Conservation (phyloP, 2,113 vertebrate species). For the Vimba vimba region DNA sequence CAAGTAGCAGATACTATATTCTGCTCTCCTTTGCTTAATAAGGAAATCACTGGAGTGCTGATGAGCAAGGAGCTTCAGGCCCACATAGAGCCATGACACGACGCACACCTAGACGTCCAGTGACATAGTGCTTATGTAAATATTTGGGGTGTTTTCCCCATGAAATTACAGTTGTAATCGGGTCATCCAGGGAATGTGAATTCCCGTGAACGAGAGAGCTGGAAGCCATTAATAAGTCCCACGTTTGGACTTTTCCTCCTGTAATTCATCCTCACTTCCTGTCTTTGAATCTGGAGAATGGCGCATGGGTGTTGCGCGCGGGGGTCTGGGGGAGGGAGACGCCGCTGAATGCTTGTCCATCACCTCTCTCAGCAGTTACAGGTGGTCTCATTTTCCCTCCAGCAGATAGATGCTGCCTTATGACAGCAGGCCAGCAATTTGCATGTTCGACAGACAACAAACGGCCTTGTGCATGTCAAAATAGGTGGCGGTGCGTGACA, state of each 20-base stretch:
- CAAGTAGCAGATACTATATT: neutral
- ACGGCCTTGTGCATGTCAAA: slow-evolving; percentile 99
- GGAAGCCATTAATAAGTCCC: slow-evolving; percentile 94
- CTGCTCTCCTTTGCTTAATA: neutral
- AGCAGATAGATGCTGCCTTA: slow-evolving; percentile 91
- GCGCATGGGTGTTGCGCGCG: slow-evolving; percentile 48
- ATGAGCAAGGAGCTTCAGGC: neutral
- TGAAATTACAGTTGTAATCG: neutral
- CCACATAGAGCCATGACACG: neutral
- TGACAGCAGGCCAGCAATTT: slow-evolving; percentile 99
- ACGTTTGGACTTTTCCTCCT: slow-evolving; percentile 79
- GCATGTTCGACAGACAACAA: slow-evolving; percentile 99
- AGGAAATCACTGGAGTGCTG: neutral
- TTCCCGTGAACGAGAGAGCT: slow-evolving; percentile 80
- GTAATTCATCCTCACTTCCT: slow-evolving; percentile 89
- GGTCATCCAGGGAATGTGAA: too few relatives aligned
- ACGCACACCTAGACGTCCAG: neutral
- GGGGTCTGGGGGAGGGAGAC: slow-evolving; percentile 85
- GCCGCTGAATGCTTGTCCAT: slow-evolving; percentile 97
- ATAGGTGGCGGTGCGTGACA: slow-evolving; percentile 99
- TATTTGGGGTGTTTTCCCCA: neutral
- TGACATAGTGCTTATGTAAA: neutral
- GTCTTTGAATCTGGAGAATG: slow-evolving; percentile 77
- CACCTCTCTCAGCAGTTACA: slow-evolving; percentile 98
- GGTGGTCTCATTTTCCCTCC: slow-evolving; percentile 98